phyloP scores from a whole-genome alignment of 1,140 invertebrate genomes.

The Cyphomyrmex costatus region DNA sequence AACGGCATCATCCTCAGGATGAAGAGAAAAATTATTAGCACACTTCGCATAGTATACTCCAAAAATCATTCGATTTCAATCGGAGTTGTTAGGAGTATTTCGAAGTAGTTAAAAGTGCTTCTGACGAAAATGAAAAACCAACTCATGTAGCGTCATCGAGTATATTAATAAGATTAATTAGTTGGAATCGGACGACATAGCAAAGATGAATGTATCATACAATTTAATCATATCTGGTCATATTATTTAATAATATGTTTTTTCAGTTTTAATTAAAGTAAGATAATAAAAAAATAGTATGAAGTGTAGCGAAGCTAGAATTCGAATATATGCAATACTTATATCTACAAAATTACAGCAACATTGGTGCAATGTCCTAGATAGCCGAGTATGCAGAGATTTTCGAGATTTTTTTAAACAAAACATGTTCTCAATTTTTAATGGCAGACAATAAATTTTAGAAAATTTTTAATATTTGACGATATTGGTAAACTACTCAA shows the following conservation, averaged over 20 bases:
- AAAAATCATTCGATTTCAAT: conserved; percentile 8
- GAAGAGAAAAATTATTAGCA: conserved; percentile 12
- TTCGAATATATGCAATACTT: neutral
- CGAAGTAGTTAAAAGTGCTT: conserved; percentile 25
- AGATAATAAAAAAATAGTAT: neutral
- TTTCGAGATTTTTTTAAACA: too few species aligned
- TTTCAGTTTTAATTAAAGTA: conserved; percentile 7
- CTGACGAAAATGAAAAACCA: conserved; percentile 36
- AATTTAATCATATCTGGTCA: neutral
- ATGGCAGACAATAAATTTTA: too few species aligned
- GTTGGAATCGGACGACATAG: neutral
- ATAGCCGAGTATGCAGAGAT: too few species aligned
- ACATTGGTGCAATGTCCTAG: neutral
- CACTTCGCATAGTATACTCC: conserved; percentile 1
- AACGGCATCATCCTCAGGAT: conserved; percentile 1
- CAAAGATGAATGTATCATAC: neutral
- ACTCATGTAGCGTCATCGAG: neutral
- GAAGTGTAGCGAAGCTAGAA: neutral
- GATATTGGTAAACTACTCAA: too few species aligned
- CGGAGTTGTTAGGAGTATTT: conserved; percentile 13
- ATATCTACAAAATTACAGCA: conserved; percentile 8
- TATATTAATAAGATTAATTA: conserved; percentile 4
- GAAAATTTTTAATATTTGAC: too few species aligned
- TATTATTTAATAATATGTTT: neutral
- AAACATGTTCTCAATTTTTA: too few species aligned